Evolutionary conservation across 2,113 vertebrate species (phyloP).

Genomic region (Ptilorrhoa leucosticta): DNA sequence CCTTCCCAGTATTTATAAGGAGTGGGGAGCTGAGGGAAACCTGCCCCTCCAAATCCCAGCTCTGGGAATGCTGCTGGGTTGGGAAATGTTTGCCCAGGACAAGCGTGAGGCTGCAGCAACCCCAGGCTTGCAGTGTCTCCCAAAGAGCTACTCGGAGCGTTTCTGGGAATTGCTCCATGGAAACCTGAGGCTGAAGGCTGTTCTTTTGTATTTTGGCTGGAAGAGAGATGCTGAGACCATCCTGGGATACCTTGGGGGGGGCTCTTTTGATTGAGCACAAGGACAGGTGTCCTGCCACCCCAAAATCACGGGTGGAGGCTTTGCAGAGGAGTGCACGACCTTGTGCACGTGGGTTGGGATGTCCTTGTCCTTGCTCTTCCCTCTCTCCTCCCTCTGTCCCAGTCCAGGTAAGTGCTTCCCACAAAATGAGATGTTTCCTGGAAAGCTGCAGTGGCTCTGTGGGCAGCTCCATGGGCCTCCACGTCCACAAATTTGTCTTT

Average conservation of each 20-base stretch:
- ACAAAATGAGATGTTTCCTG: fast-evolving
- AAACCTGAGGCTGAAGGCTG: background rate
- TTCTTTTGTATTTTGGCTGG: background rate
- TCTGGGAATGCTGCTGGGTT: background rate
- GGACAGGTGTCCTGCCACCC: background rate
- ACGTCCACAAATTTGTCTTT: background rate
- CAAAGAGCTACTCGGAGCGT: background rate
- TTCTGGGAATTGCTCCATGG: background rate
- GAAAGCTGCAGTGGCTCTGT: background rate
- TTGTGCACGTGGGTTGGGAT: background rate
- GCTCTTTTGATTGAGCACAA: background rate
- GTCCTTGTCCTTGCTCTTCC: background rate
- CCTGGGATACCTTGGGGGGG: background rate
- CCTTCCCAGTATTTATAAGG: background rate
- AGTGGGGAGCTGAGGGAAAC: background rate
- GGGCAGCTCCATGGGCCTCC: background rate
- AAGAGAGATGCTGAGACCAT: background rate
- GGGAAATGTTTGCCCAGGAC: background rate
- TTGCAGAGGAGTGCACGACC: background rate
- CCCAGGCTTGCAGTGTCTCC: background rate
- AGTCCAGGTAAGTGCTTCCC: background rate
- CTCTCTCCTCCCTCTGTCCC: fast-evolving
- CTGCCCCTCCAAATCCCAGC: background rate
- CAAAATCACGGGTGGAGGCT: background rate
- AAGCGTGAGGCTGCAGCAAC: background rate